These are phyloP conservation scores for Phyllostomus hastatus DNA, from an alignment of 2,113 vertebrate species.

Conservation along the genomic window DNA sequence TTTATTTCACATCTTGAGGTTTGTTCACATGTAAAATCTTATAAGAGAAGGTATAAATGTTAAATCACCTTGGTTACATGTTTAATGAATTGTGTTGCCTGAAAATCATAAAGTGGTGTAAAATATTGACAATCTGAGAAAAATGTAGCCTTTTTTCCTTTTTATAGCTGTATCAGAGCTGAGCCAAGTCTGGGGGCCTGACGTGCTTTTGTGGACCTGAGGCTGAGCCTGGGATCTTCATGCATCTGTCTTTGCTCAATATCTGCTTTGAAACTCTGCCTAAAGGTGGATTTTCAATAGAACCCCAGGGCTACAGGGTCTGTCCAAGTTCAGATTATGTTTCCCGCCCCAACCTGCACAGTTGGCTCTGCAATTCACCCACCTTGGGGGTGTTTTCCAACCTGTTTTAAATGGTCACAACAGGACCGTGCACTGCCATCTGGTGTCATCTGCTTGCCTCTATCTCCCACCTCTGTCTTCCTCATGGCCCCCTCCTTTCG, in stretches of 20 bases:
- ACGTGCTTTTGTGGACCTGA: accelerated
- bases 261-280: not conserved
- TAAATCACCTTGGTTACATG: not conserved
- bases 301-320: not conserved
- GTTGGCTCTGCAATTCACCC: not conserved
- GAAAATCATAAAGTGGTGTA: not conserved
- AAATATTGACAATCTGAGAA: not conserved
- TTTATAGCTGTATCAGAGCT: not conserved
- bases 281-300: not conserved
- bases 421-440: not conserved
- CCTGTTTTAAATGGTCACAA: not conserved
- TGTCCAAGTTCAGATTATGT: not conserved
- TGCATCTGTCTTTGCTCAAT: not conserved
- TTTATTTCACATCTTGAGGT: not conserved
- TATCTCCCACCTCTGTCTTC: not conserved
- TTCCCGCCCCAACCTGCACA: not conserved
- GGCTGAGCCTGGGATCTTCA: not conserved
- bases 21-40: not conserved
- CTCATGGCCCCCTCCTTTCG: not conserved
- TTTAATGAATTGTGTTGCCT: not conserved
- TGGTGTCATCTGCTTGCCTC: not conserved
- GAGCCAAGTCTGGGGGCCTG: not conserved
- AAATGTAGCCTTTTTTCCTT: not conserved
- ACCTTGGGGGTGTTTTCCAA: not conserved
- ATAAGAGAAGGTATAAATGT: not conserved